Base-by-base conservation (phyloP, 2,797 vertebrate genomes). In the Bradypodion ventrale region DNA sequence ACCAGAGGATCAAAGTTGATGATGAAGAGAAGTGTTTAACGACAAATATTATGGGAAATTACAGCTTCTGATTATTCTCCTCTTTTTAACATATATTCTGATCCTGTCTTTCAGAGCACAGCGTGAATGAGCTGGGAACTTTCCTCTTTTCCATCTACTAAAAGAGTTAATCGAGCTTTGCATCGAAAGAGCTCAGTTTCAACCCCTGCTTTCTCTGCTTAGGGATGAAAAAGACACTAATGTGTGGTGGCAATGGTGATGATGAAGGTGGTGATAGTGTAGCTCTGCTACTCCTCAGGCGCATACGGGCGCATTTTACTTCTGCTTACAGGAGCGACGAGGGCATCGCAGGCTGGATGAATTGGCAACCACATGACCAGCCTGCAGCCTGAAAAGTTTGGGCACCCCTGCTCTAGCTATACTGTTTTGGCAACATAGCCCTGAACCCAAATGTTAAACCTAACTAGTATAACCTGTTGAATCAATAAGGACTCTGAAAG, bases 41-140 rank as follows among this genome's bases (percentile, higher is more conserved):
- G 56, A 37, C 65, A 29, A 23, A 9, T 70, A 49, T 59, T 46
- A 59, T 32, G 35, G 37, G 27, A n/a, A 56, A 37, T 46, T 37
- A 5, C 29, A 0, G 0, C 1, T 2, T 0, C 65, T 2, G 0
- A 4, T 13, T 27, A 2, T 27, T 4, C 1, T 7, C 75, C 44
- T 19, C 19, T 3, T 37, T 16, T 56, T 10, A 3, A 83, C 77
- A 52, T 9, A 73, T 5, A 0, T 44, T 75, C n/a, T 65, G 59
- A 32, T 79, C 13, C 52, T 35, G 8, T 10, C 84, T 46, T 65
- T n/a, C 13, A 8, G 1, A 40, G 12, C 42, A 25, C 19, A 73
- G 0, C 9, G 7, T 44, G 0, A 16, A 75, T 9, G 29, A 29
- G 69, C 42, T 73, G 59, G 21, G 9, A 25, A 46, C n/a, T 25